Base-by-base conservation (phyloP, 2,797 vertebrate species). In the Ctenopoma multispine region DNA sequence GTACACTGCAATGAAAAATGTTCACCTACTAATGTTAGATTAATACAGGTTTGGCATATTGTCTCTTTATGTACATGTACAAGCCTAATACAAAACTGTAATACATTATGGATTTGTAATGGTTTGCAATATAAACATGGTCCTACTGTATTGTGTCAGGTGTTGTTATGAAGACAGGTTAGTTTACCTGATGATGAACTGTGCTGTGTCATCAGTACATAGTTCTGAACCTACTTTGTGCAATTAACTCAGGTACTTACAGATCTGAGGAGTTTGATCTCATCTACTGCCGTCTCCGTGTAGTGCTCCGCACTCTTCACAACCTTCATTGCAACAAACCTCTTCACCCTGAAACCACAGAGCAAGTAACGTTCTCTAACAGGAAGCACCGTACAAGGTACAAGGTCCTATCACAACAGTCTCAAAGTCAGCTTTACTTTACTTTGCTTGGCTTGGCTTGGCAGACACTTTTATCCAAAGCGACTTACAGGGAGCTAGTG, bases 301-400 rank as follows among this genome's bases (percentile, higher is more conserved):
- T 99, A 99, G 86, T 99, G 97, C 88, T 99, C 97, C 1, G 98
- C 98, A 84, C 98, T 99, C 91, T 99, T 99, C 81, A 99, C 97
- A 77, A 99, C 98, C 89, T 99, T 99, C 96, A 99, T 98, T 12
- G 98, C 98, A 88, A 99, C 97, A 92, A 99, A 99, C 56, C 96
- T 96, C 88, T 96, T 99, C 69, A 94, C 95, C 90, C 97, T 99
- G 83, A 18, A 87, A 85, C 84, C 83, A 86, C 74, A 90, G 49
- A 79, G 23, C 41, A 83, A 74, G 71, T 23, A 48, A 57, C 14
- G 7, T 64, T 83, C 6, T 3, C 23, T 24, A 71, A 88, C 64
- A 80, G 72, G 78, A 86, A 86, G 62, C 36, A 50, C 21, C 1
- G 7, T 18, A 66, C 24, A 70, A 55, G 8, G 7, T 18, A 66